phyloP scores from a whole-genome alignment of 2,888 invertebrate genomes.

The Megastigmus dorsalis region DNA sequence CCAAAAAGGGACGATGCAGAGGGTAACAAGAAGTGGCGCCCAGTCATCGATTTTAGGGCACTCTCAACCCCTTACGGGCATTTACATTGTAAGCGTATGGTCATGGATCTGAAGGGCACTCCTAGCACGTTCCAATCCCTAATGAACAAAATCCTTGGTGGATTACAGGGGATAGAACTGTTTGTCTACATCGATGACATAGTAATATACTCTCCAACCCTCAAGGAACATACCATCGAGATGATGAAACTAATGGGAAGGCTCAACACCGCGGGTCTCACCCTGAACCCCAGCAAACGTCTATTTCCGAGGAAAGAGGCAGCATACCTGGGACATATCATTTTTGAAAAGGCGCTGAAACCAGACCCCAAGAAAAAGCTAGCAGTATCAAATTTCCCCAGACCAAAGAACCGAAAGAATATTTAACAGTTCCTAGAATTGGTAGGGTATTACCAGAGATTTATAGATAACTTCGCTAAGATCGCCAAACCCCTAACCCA shows the following conservation, averaged over 20 bases:
- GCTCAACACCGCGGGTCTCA: constrained; percentile 4
- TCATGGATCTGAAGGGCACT: not conserved
- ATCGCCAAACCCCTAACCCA: not conserved
- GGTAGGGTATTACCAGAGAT: constrained; percentile 7
- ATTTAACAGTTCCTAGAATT: constrained; percentile 13
- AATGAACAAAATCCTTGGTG: not conserved
- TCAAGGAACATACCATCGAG: not conserved
- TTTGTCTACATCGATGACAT: constrained; percentile 13
- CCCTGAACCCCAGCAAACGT: constrained; percentile 13
- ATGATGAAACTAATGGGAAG: not conserved
- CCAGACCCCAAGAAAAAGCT: constrained; percentile 5
- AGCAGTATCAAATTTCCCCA: not conserved
- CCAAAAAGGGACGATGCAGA: not conserved
- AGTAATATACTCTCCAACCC: not conserved
- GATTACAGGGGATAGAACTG: not conserved
- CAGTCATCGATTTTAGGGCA: not conserved
- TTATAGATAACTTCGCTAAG: constrained; percentile 1
- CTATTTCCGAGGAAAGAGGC: not conserved
- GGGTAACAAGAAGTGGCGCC: not conserved
- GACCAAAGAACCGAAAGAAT: not conserved
- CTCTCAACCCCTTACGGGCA: not conserved
- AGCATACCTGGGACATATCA: not conserved
- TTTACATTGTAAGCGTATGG: not conserved
- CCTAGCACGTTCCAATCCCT: not conserved
- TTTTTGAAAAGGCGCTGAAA: not conserved